Percentiles rank a stretch among this genome's conserved stretches.
These are phyloP conservation scores for Monodelphis domestica DNA, from an alignment of 2,797 vertebrate genomes.

Conservation along the genomic window DNA sequence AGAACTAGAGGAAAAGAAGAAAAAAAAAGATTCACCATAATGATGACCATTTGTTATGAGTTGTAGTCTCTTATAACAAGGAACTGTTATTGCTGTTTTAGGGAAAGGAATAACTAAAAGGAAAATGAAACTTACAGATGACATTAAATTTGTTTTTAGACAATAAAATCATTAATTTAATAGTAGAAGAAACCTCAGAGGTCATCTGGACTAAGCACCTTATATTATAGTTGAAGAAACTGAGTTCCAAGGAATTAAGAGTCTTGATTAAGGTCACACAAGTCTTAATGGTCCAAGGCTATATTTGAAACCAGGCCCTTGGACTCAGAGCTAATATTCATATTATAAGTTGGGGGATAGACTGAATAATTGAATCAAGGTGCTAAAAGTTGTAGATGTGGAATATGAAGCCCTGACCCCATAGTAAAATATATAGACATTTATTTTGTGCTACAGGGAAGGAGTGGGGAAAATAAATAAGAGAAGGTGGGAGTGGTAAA, in stretches of 20 bases:
- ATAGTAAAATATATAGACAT: too few species aligned
- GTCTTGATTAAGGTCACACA: background rate
- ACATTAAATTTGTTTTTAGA: background rate
- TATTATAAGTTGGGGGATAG: background rate
- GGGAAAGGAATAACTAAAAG: background rate
- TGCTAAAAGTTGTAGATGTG: background rate
- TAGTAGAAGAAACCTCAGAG: background rate
- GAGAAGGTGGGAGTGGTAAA: too few species aligned
- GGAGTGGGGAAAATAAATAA: too few species aligned
- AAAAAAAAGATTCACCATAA: background rate
- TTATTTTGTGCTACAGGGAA: too few species aligned
- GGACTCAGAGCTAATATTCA: background rate
- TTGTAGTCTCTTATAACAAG: background rate
- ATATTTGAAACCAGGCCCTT: background rate
- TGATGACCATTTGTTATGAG: background rate
- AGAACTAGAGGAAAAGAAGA: background rate
- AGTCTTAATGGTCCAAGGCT: background rate
- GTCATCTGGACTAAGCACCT: background rate
- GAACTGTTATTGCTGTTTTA: background rate
- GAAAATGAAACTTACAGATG: constrained; percentile 3
- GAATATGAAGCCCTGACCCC: background rate
- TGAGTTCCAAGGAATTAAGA: background rate
- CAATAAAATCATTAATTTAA: background rate
- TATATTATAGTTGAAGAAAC: background rate
- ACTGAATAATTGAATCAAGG: constrained; percentile 25